A percentile compares a stretch with the other conserved stretches of the same genome.
Conservation (phyloP, 2,888 invertebrate genomes). For the Lasioglossum leucozonium region DNA sequence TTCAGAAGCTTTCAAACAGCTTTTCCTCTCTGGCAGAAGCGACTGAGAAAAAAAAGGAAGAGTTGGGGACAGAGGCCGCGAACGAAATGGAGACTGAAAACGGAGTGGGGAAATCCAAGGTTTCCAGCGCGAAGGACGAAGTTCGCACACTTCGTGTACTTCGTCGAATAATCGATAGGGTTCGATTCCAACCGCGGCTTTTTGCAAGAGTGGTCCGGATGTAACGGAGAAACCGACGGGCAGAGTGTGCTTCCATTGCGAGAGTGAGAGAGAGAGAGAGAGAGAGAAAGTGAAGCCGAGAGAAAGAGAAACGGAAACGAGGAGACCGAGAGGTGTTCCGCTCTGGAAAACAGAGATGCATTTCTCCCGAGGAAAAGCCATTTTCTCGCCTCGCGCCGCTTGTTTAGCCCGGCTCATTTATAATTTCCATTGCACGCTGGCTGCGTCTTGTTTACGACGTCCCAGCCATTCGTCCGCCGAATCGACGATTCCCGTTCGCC, state of each 20-base stretch:
- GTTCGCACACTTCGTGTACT: background rate
- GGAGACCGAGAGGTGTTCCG: slow-evolving; percentile 56
- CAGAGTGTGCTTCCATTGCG: background rate
- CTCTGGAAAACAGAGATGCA: slow-evolving; percentile 69
- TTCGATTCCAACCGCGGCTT: slow-evolving; percentile 39
- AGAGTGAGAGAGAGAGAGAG: background rate
- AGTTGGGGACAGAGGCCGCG: background rate
- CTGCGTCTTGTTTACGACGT: slow-evolving; percentile 67
- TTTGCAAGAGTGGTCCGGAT: slow-evolving; percentile 32
- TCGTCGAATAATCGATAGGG: slow-evolving; percentile 45
- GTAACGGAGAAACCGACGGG: slow-evolving; percentile 20
- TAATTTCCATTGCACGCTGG: slow-evolving; percentile 68
- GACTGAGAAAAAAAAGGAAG: background rate
- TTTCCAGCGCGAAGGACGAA: slow-evolving; percentile 33
- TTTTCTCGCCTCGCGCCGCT: slow-evolving; percentile 72
- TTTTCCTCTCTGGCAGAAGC: slow-evolving; percentile 29
- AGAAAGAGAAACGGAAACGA: slow-evolving; percentile 20
- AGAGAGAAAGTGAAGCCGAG: background rate
- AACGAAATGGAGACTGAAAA: slow-evolving; percentile 6
- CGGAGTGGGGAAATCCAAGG: slow-evolving; percentile 4
- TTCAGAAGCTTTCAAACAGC: slow-evolving; percentile 49
- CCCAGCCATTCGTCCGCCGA: slow-evolving; percentile 46
- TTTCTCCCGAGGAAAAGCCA: slow-evolving; percentile 72
- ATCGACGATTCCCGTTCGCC: slow-evolving; percentile 46
- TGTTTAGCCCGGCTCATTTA: slow-evolving; percentile 72